These are phyloP conservation scores for Acronicta leporina DNA, from an alignment of 2,888 invertebrate genomes.

Conservation along the genomic window DNA sequence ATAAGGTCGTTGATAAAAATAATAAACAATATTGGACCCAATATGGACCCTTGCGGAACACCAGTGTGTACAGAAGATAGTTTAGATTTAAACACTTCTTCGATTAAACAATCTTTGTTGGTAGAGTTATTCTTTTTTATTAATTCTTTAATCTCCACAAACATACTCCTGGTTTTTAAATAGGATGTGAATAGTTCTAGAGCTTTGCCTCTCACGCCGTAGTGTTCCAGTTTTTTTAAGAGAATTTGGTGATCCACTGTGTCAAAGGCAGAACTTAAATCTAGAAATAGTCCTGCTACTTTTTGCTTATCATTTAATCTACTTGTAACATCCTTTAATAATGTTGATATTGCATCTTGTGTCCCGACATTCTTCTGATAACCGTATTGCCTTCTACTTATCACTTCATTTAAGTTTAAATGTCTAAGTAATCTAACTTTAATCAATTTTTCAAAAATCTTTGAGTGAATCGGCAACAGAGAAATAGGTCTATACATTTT, in stretches of 20 bases:
- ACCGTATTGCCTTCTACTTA: constrained; percentile 9
- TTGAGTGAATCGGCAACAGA: not conserved
- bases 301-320: not conserved
- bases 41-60: constrained; percentile 14
- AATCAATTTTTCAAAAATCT: constrained; percentile 8
- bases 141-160: not conserved
- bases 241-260: not conserved
- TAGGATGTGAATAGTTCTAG: constrained; percentile 2
- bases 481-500: constrained; percentile 9
- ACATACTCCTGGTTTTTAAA: constrained; percentile 11
- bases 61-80: not conserved
- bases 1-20: constrained; percentile 11
- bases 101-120: no score
- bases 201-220: not conserved
- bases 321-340: constrained; percentile 1
- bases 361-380: constrained; percentile 3
- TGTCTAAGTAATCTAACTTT: constrained; percentile 7
- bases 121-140: no score
- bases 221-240: not conserved
- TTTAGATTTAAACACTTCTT: not conserved
- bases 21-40: constrained; percentile 12
- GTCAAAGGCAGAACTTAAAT: constrained; percentile 8
- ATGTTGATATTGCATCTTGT: constrained; percentile 2
- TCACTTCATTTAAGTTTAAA: not conserved
- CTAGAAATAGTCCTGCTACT: constrained; percentile 6